Base-by-base conservation (phyloP, 2,888 invertebrate genomes). In the Therioaphis trifolii region DNA sequence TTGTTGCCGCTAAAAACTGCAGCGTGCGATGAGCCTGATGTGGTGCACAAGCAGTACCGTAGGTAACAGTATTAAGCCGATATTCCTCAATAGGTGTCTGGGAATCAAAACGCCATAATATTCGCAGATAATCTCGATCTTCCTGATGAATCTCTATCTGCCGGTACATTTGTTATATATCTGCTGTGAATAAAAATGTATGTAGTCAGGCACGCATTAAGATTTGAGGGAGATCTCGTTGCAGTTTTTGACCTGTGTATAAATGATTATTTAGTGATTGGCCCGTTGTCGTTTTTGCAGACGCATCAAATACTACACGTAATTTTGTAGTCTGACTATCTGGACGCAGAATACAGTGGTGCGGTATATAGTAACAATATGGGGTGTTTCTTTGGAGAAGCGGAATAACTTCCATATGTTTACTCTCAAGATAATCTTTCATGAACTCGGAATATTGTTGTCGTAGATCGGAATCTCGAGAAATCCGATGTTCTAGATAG, bases 241-340 rank as follows among this genome's bases (percentile, higher is more conserved):
- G 80, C 1, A 80, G 15, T 12, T 66, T 58, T 0, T 14, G 14
- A 46, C 71, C 21, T 14, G 72, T 61, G 5, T 27, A 46, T 0
- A 77, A 12, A 1, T 14, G 35, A 1, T 9, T 43, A 43, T 84
- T 85, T 7, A 85, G 40, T 15, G 85, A 69, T 9, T 18, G 9
- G 4, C 72, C 74, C 0, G 58, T 11, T 0, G 69, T 24, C 4
- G 69, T 69, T 0, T 0, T 1, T 14, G 43, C 15, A 2, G 69
- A 69, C 1, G 69, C 85, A n/a, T 85, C 69, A 11, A 84, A 84
- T 0, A 85, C 85, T 0, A 85, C 78, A 0, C 61, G 21, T 2
- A 35, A 14, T 61, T 84, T 63, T 9, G 84, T 75, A 0, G 76
- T 85, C 0, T 69, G 12, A 61, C 74, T 84, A 0, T 66, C 58